These are phyloP conservation scores for Podilymbus podiceps DNA, from an alignment of 2,113 vertebrate genomes.

Conservation along the genomic window DNA sequence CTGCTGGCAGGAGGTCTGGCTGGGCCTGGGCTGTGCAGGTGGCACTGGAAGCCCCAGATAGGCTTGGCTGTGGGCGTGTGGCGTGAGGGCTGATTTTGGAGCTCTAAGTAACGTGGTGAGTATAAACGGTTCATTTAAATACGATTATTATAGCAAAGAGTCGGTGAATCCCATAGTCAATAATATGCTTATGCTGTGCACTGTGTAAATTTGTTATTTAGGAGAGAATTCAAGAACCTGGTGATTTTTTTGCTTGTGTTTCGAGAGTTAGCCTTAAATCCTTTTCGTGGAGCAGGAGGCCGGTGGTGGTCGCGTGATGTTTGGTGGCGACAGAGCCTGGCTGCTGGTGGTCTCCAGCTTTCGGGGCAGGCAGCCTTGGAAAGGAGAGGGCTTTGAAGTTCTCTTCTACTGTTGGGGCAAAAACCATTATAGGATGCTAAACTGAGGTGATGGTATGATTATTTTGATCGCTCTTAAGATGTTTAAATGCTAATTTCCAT, in stretches of 20 bases:
- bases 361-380: not conserved
- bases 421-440: constrained; percentile 3
- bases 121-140: not conserved
- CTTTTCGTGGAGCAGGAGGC: not conserved
- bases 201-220: not conserved
- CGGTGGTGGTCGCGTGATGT: not conserved
- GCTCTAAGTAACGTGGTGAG: not conserved
- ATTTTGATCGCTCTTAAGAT: constrained; percentile 21
- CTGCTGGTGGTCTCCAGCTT: not conserved
- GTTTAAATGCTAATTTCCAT: constrained; percentile 21
- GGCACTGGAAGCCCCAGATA: not conserved
- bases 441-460: constrained; percentile 18
- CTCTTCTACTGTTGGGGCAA: not conserved
- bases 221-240: not conserved
- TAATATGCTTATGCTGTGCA: not conserved
- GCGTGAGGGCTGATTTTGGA: not conserved
- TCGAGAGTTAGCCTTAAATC: not conserved
- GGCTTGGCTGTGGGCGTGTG: fast-evolving
- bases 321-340: not conserved
- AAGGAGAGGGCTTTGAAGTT: not conserved
- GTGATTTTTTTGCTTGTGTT: not conserved
- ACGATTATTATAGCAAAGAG: not conserved
- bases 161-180: not conserved
- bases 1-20: not conserved
- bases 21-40: not conserved